Conservation (phyloP, 2,797 vertebrate species). For the Tauraco hartlaubi region DNA sequence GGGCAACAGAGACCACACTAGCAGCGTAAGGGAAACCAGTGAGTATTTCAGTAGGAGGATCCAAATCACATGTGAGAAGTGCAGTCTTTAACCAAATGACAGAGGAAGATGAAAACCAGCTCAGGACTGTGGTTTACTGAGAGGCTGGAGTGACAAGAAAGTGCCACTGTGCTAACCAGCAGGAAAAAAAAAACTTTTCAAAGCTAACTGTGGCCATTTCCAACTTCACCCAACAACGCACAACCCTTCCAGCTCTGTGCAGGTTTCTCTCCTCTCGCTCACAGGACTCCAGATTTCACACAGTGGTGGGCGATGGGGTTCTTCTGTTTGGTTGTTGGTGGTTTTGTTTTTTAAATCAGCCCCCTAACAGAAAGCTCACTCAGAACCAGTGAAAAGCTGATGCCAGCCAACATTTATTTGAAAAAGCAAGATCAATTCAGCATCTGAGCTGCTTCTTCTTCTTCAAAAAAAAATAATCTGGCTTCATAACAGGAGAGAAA, state of each 20-base stretch:
- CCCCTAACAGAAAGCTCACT: not conserved
- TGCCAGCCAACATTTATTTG: not conserved
- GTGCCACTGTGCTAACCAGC: not conserved
- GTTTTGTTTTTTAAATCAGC: not conserved
- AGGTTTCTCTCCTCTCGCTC: not conserved
- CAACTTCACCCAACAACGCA: not conserved
- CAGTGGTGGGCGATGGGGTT: not conserved
- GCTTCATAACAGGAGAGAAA: not conserved
- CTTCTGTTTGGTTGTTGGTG: not conserved
- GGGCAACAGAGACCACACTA: not conserved
- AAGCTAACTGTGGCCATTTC: not conserved
- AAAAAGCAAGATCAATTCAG: not conserved
- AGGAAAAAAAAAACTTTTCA: not conserved
- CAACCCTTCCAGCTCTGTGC: not conserved
- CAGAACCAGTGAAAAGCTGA: not conserved
- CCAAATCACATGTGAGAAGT: fast-evolving
- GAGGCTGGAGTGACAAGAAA: not conserved
- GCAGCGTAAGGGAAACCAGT: not conserved
- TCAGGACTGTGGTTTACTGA: not conserved
- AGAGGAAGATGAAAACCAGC: not conserved
- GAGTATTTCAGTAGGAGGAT: not conserved
- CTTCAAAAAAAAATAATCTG: not conserved
- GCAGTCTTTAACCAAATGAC: not conserved
- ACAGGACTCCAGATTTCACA: not conserved
- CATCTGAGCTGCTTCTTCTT: not conserved